Evolutionary conservation across 1,140 invertebrate species (phyloP), one percentile per base, ranked within the genome.

Genomic region (Pogonus chalceus): DNA sequence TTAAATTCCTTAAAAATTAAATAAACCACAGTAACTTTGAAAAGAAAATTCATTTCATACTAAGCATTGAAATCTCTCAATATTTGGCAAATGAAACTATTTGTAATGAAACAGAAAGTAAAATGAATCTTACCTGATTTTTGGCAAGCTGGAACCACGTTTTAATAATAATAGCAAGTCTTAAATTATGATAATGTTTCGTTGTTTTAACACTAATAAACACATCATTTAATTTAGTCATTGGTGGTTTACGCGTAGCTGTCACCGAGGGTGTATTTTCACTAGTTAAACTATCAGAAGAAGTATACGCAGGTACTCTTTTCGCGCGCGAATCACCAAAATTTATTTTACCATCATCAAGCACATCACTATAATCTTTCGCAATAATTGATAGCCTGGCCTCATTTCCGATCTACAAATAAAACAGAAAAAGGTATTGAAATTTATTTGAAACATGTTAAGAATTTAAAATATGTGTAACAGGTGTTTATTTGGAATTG

Each of bases 131-230:
- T 76, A 94, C 91, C 87, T 94, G 90, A 67, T 90, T 78, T 70
- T 82, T 87, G 31, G 91, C 91, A 57, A 93, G 76, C 68, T 87
- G 86, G 69, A 92, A 94, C 93, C 93, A 96, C 55, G 92, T 96
- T 68, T 86, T 83, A 65, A 96, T 79, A 61, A 96, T 88, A 53
- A 90, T 79, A n/a, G 88, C 85, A 57, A 96, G 66, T 56, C 93
- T 78, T 23, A 83, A 81, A 55, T 81, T 72, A 69, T 96, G 90
- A 74, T 92, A 94, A 71, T 83, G 82, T 65, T 84, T 84, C 23
- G 92, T 93, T 48, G 92, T 96, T 76, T 96, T 96, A 18, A 96
- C 90, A 74, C 89, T 92, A 67, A 96, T 88, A 72, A 94, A 96
- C 60, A 96, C 77, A 70, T 94, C 90, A 69, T 88, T 78, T 54